A percentile compares a stretch with the other conserved stretches of the same genome.
These are phyloP conservation scores for Nomada fabriciana DNA, from an alignment of 2,888 invertebrate species.

Conservation along the genomic window DNA sequence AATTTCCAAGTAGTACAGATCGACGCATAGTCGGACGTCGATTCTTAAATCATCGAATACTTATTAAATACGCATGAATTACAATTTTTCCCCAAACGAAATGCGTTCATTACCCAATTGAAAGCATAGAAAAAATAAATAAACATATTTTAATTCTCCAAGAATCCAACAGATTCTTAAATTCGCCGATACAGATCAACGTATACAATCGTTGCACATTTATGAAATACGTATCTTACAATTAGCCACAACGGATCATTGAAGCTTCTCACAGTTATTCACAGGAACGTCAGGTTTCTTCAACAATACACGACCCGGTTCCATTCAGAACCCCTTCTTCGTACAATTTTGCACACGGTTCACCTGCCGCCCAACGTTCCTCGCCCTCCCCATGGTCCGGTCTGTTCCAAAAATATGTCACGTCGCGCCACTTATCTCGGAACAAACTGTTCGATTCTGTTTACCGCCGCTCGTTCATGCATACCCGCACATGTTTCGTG, in stretches of 20 bases:
- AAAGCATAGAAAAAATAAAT: too few relatives aligned
- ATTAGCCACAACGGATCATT: neutral
- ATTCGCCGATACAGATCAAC: too few relatives aligned
- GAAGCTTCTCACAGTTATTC: neutral
- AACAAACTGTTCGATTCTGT: constrained; percentile 10
- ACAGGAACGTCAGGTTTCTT: neutral
- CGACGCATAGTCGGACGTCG: too few relatives aligned
- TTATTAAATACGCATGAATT: too few relatives aligned
- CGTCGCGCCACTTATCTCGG: neutral
- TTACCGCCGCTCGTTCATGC: neutral
- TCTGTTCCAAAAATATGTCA: constrained; percentile 12
- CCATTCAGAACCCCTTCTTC: neutral
- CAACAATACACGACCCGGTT: neutral
- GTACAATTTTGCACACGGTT: neutral
- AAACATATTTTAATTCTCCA: too few relatives aligned
- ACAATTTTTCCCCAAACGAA: too few relatives aligned
- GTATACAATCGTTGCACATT: too few relatives aligned
- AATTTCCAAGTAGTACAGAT: too few relatives aligned
- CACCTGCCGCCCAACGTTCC: neutral
- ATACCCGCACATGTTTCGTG: neutral
- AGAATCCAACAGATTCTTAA: too few relatives aligned
- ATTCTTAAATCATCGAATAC: too few relatives aligned
- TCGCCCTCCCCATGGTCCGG: neutral
- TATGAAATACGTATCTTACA: too few relatives aligned
- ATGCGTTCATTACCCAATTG: too few relatives aligned